phyloP scores from a whole-genome alignment of 2,113 vertebrate genomes.

The Menura novaehollandiae region DNA sequence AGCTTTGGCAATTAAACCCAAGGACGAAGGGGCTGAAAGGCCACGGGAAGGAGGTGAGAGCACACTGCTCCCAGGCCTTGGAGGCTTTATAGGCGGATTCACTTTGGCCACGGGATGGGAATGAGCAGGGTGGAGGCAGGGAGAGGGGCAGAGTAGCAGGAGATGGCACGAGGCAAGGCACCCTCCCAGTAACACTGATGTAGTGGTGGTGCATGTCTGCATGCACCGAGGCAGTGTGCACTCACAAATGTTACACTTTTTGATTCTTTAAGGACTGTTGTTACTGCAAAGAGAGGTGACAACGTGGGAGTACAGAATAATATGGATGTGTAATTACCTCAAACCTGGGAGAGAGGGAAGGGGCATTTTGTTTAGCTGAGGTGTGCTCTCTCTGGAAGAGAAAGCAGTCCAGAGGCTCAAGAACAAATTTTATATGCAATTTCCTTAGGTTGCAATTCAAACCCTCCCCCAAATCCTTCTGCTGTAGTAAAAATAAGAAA shows the following conservation, averaged over 20 bases:
- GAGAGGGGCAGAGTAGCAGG: not conserved
- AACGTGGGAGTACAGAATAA: not conserved
- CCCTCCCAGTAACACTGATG: not conserved
- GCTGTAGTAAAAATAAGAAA: not conserved
- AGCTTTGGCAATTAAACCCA: accelerated
- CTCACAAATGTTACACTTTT: not conserved
- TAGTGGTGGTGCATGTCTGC: not conserved
- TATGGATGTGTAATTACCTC: not conserved
- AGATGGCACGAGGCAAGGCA: accelerated
- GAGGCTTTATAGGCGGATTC: not conserved
- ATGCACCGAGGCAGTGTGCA: accelerated
- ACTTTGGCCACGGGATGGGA: not conserved
- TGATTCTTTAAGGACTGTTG: not conserved
- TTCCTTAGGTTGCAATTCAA: not conserved
- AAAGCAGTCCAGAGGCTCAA: not conserved
- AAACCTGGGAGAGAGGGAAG: not conserved
- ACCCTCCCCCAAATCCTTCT: not conserved
- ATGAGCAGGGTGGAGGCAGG: not conserved
- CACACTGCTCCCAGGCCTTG: not conserved
- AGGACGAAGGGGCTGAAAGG: not conserved
- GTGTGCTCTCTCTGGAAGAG: not conserved
- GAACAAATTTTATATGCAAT: not conserved
- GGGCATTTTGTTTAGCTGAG: not conserved
- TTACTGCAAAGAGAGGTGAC: not conserved
- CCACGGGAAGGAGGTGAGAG: not conserved